Evolutionary conservation across 1,140 invertebrate species (phyloP).

Genomic region (Chrysopa pallens): DNA sequence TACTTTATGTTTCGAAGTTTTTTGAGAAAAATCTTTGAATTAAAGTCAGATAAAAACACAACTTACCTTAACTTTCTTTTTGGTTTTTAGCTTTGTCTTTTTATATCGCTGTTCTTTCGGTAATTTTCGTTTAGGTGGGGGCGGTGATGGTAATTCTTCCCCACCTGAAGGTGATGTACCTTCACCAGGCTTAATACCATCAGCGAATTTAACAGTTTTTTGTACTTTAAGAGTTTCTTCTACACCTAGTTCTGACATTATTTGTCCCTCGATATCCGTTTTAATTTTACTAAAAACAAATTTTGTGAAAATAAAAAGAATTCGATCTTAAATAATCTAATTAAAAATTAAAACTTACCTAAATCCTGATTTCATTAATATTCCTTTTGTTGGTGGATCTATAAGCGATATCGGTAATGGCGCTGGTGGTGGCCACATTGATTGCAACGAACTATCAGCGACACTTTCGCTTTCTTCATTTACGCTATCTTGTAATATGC

Average conservation of each 20-base stretch:
- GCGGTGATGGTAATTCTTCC: slow-evolving; percentile 42
- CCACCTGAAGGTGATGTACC: slow-evolving; percentile 42
- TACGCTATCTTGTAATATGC: not conserved
- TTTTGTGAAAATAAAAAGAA: too few species aligned
- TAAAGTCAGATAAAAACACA: too few species aligned
- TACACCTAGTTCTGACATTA: too few species aligned
- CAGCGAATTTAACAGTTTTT: slow-evolving; percentile 39
- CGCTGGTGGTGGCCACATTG: slow-evolving; percentile 5
- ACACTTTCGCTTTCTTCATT: slow-evolving; percentile 1
- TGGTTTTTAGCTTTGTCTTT: slow-evolving; percentile 25
- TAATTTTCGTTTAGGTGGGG: slow-evolving; percentile 25
- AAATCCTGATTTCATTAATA: slow-evolving; percentile 27
- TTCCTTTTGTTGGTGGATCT: slow-evolving; percentile 26
- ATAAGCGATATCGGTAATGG: slow-evolving; percentile 6
- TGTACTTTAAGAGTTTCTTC: not conserved
- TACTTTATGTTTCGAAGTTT: too few species aligned
- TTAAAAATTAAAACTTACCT: slow-evolving; percentile 19
- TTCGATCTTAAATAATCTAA: too few species aligned
- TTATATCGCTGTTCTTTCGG: slow-evolving; percentile 29
- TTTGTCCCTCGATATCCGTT: too few species aligned
- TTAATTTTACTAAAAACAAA: too few species aligned
- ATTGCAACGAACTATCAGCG: not conserved
- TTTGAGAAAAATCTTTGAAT: too few species aligned
- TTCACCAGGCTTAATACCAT: slow-evolving; percentile 42
- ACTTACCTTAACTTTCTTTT: slow-evolving; percentile 32